phyloP scores from a whole-genome alignment of 2,797 vertebrate genomes.

The Melanotaenia parkinsoni region DNA sequence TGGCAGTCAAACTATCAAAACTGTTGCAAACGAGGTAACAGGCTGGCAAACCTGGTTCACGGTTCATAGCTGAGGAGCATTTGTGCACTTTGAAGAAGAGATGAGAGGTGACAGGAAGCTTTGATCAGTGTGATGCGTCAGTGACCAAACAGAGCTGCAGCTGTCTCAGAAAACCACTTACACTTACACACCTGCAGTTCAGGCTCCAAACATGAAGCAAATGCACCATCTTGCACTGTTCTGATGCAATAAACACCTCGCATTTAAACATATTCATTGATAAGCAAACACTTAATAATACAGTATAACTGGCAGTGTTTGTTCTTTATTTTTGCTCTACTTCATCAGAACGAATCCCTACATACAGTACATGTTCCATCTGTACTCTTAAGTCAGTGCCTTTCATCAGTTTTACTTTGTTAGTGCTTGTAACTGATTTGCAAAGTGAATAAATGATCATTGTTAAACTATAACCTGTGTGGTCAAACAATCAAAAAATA shows the following conservation, averaged over 20 bases:
- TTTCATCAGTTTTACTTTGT: not conserved
- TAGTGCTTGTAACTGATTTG: not conserved
- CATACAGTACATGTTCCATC: not conserved
- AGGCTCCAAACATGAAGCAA: conserved; percentile 5
- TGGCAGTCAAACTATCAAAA: not conserved
- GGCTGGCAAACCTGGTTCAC: conserved; percentile 16
- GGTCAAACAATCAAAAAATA: not conserved
- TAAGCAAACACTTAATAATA: not conserved
- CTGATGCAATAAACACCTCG: not conserved
- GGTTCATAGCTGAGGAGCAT: conserved; percentile 13
- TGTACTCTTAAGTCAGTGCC: not conserved
- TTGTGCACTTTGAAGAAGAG: conserved; percentile 42
- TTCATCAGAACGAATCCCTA: not conserved
- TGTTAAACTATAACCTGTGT: not conserved
- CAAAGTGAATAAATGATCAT: not conserved
- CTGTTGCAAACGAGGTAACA: not conserved
- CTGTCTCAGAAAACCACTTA: conserved; percentile 31
- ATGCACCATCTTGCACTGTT: not conserved
- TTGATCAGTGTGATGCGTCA: conserved; percentile 38
- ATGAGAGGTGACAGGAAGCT: conserved; percentile 39
- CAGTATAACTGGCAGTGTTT: not conserved
- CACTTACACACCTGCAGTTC: conserved; percentile 4
- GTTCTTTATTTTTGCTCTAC: not conserved
- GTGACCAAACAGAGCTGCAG: conserved; percentile 44
- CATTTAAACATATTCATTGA: not conserved